Evolutionary conservation across 1,140 invertebrate genomes (phyloP), one percentile per base, ranked within the genome.

Genomic region (Mactra quadrangularis): DNA sequence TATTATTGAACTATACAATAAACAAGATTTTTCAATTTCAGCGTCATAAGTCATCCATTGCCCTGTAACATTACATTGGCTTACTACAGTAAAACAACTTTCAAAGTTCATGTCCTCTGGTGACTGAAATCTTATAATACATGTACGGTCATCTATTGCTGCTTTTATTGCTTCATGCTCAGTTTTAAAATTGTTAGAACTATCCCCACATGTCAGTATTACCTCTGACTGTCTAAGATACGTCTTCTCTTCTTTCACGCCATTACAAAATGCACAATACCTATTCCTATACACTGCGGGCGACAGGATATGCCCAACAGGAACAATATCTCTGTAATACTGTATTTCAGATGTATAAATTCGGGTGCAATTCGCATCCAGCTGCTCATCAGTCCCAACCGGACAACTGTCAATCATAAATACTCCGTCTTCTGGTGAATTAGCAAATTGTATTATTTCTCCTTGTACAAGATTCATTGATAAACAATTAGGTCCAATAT

Each of bases 31-130:
- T n/a, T 76, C 55, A 19, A 60, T 22, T 6, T 59, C 25, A 0
- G 38, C 33, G n/a, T 60, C 45, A 25, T 76, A 60, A 1, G 1
- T 7, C 27, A 41, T 31, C 72, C 72, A 76, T 2, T 9, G 1
- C 9, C 72, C 72, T 19, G 72, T 76, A 3, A 60, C 41, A 27
- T 76, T 76, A 38, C 72, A 76, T 22, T 19, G 7, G 27, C 27
- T 35, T 13, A 72, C 31, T 15, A 50, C 9, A 31, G 19, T 31
- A 9, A 7, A 41, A 41, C 17, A 17, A 17, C 13, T 50, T 52
- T 31, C 3, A 31, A 13, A 7, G 3, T 33, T 31, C 15, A 27
- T 4, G 17, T 53, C 29, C 7, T 7, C 3, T 9, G 2, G 33
- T 22, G n/a, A n/a, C n/a, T 52, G 3, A 31, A 55, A 57, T 15